These are phyloP conservation scores for Hirudinaria manillensis DNA, from an alignment of 2,888 invertebrate genomes.

Conservation along the genomic window DNA sequence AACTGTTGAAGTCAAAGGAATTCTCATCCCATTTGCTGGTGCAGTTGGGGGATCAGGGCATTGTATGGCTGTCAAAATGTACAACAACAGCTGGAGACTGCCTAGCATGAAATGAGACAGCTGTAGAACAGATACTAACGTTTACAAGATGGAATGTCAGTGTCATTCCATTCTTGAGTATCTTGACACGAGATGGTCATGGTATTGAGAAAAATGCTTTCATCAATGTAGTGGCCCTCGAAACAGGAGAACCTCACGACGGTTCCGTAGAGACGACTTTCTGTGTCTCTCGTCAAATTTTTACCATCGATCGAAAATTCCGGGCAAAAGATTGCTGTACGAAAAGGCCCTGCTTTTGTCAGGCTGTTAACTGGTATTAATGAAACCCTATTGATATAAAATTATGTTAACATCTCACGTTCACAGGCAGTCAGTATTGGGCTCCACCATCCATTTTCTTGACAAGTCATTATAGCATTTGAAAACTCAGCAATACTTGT, in stretches of 20 bases:
- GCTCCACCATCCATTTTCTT: slow-evolving; percentile 36
- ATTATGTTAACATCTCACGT: slow-evolving; percentile 34
- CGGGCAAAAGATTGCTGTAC: slow-evolving; percentile 34
- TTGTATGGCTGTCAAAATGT: slow-evolving; percentile 30
- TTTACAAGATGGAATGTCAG: slow-evolving; percentile 32
- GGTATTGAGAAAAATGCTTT: not conserved
- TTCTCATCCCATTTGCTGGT: not conserved
- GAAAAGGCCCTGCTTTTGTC: not conserved
- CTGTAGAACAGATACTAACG: slow-evolving; percentile 34
- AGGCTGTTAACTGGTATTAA: no score
- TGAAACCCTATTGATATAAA: not conserved
- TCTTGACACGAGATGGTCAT: slow-evolving; percentile 34
- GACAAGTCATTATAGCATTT: slow-evolving; percentile 35
- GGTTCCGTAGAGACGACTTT: slow-evolving; percentile 35
- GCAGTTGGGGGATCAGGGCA: slow-evolving; percentile 32
- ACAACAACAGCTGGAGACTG: not conserved
- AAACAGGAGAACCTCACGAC: slow-evolving; percentile 36
- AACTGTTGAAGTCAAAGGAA: not conserved
- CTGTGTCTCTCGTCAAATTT: slow-evolving; percentile 29
- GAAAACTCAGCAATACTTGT: not conserved
- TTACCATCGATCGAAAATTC: slow-evolving; percentile 6
- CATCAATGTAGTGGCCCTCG: slow-evolving; percentile 37
- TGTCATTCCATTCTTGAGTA: slow-evolving; percentile 34
- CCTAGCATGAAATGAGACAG: not conserved
- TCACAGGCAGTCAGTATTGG: slow-evolving; percentile 38